Evolutionary conservation across 2,888 invertebrate species (phyloP), one percentile per base, ranked within the genome.

Genomic region (Diadegma fenestrale): DNA sequence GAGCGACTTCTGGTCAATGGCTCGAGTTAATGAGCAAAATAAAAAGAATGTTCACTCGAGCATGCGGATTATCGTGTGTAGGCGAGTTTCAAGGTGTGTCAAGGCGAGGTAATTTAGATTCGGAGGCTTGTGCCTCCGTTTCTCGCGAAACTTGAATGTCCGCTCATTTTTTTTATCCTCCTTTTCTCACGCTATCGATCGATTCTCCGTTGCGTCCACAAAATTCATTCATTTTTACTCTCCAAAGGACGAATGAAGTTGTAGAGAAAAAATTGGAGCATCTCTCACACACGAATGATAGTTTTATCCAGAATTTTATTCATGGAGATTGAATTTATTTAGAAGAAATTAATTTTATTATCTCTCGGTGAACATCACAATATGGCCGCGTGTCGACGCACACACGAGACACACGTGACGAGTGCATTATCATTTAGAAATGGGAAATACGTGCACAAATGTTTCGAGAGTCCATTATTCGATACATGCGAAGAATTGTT

Each of bases 61-160:
- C 80, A 26, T 51, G 33, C 41, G 69, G 58, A 79, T 64, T 45
- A 33, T 43, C 22, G 30, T 22, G 30, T 30, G 48, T 43, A 72
- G 77, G 69, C n/a, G 76, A 48, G 58, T 37, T 82, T 75, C 75
- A 82, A 85, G 85, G 85, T 85, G 81, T 78, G 81, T 84, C 81
- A 78, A 81, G 81, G 84, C 80, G 58, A 80, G 81, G 64, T 69
- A 78, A 81, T 85, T 81, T 69, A 77, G 73, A 81, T 81, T 78
- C 80, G 84, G 68, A 73, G 68, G 80, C 51, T 71, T 72, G 48
- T 72, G 71, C 73, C 69, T n/a, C 48, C 37, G 10, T n/a, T 19
- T 41, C 54, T 17, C 30, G 64, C 14, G 33, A 17, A 37, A 41
- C 10, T 66, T 30, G 17, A 48, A 17, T 41, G n/a, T 63, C n/a